These are phyloP conservation scores for Gallinago jamesoni DNA, from an alignment of 2,113 vertebrate species.

Conservation along the genomic window DNA sequence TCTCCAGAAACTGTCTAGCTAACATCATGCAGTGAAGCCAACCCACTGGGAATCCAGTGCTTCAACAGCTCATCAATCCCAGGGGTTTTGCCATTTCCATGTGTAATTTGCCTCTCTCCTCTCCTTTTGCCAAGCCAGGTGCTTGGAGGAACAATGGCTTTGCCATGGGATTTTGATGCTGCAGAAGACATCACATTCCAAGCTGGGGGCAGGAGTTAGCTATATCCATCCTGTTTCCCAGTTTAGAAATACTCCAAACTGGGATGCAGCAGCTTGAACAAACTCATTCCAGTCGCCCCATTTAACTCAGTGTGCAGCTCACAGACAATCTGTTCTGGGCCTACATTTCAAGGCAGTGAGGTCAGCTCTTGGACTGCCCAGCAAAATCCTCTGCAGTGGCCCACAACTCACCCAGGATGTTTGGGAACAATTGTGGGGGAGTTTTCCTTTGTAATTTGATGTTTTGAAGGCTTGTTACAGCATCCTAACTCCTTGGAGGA, in stretches of 20 bases:
- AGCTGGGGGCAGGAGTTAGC: neutral
- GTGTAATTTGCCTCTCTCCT: neutral
- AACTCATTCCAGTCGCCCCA: neutral
- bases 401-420: conserved; percentile 45
- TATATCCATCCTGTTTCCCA: neutral
- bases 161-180: neutral
- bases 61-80: accelerated
- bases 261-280: neutral
- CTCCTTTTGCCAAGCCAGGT: neutral
- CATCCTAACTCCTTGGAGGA: neutral
- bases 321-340: conserved; percentile 8
- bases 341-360: conserved; percentile 35
- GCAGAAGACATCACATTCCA: neutral
- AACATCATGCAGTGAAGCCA: neutral
- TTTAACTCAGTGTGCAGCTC: neutral
- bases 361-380: conserved; percentile 13
- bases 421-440: conserved; percentile 8
- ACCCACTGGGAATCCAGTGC: neutral
- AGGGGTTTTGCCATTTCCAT: neutral
- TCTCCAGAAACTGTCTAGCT: neutral
- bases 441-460: neutral
- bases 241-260: neutral
- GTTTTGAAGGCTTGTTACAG: conserved; percentile 1
- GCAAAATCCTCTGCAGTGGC: neutral
- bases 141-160: neutral